Evolutionary conservation across 2,797 vertebrate genomes (phyloP), one percentile per base, ranked within the genome.

Genomic region (Spatula clypeata): DNA sequence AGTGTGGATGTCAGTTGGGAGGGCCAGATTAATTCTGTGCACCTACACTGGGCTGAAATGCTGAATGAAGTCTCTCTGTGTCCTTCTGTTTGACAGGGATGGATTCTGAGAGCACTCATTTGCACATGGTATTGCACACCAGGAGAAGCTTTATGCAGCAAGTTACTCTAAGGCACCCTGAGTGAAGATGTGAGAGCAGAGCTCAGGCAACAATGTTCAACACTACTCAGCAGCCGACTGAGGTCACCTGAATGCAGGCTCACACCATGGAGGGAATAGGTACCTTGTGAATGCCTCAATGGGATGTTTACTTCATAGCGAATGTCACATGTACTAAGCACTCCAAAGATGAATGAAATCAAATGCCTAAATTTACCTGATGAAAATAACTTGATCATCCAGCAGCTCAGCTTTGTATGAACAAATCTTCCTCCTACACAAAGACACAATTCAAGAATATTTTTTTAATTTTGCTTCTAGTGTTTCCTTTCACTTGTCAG

Each of bases 191-290:
- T 27, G 67, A 73, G 36, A 12, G 9, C 51, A 36, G 29, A 44
- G 13, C 51, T 44, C 60, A 38, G 13, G 44, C 26, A n/a, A 17
- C 32, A 49, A 24, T 12, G 4, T 12, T 5, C 17, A 14, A 0
- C 5, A 24, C 18, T 53, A 36, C 67, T 44, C 1, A 1, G 17
- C 44, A 58, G 44, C 21, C 36, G 60, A 20, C 18, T 12, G 14
- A 1, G 2, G 40, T 8, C 24, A 31, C 19, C 61, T 31, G 26
- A 34, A 31, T 18, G 32, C 7, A 19, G 31, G 31, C 2, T 0
- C 34, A 24, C 17, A 36, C 64, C 17, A 6, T 18, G 17, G 17
- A 26, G n/a, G 21, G 54, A 44, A 44, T 7, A 27, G 17, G 8
- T 16, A 3, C n/a, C 44, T 18, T 76, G 20, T 53, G n/a, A 44